phyloP scores from a whole-genome alignment of 2,888 invertebrate genomes.

The Tetheella fluctuosa region DNA sequence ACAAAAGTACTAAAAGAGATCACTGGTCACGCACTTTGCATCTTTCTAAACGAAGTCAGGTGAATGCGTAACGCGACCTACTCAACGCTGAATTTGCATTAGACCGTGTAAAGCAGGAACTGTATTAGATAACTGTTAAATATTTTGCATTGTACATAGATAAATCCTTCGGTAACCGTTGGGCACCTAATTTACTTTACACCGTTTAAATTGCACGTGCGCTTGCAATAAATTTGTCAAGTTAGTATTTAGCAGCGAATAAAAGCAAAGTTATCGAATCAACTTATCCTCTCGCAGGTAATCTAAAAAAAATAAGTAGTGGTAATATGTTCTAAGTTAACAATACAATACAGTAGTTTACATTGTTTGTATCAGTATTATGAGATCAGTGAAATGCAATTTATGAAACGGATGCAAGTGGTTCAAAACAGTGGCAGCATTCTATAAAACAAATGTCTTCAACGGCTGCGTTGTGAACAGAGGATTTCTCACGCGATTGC shows the following conservation, averaged over 20 bases:
- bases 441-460: too few species aligned
- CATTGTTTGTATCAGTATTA: too few species aligned
- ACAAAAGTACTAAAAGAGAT: constrained; percentile 5
- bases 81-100: background rate
- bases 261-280: too few species aligned
- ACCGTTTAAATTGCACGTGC: background rate
- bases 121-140: constrained; percentile 6
- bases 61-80: constrained; percentile 7
- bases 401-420: too few species aligned
- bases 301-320: too few species aligned
- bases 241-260: background rate
- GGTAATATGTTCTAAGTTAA: too few species aligned
- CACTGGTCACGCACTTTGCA: constrained; percentile 7
- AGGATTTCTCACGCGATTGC: too few species aligned
- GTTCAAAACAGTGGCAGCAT: too few species aligned
- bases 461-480: too few species aligned
- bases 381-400: too few species aligned
- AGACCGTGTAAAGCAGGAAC: constrained; percentile 9
- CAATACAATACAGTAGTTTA: too few species aligned
- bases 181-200: constrained; percentile 13
- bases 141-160: constrained; percentile 3
- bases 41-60: background rate
- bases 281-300: too few species aligned
- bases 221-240: background rate
- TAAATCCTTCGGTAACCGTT: constrained; percentile 11